Percentiles rank a stretch among this genome's conserved stretches.
These are phyloP conservation scores for Phengaris alcon DNA, from an alignment of 2,888 invertebrate genomes.

Conservation along the genomic window DNA sequence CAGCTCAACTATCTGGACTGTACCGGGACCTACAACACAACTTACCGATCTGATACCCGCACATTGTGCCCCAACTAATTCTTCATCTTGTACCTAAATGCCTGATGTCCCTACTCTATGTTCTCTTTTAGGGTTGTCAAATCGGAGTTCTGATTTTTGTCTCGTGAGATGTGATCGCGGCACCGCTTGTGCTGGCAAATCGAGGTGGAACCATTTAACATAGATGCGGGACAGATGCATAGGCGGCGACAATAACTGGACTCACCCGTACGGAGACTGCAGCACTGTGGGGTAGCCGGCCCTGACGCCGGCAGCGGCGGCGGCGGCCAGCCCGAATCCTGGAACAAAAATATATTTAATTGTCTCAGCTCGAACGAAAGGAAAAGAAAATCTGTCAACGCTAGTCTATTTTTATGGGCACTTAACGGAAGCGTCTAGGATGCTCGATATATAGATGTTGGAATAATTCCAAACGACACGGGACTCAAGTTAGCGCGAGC, in stretches of 20 bases:
- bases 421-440: slow-evolving; percentile 72
- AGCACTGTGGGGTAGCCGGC: slow-evolving; percentile 88
- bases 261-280: slow-evolving; percentile 92
- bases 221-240: slow-evolving; percentile 60
- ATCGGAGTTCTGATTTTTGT: slow-evolving; percentile 69
- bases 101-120: slow-evolving; percentile 18
- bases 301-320: slow-evolving; percentile 84
- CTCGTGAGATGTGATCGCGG: slow-evolving; percentile 77
- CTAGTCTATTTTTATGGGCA: slow-evolving; percentile 64
- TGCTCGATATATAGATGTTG: slow-evolving; percentile 62
- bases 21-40: slow-evolving; percentile 41
- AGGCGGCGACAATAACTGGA: slow-evolving; percentile 46
- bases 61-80: slow-evolving; percentile 12
- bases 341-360: slow-evolving; percentile 50
- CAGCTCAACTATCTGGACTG: slow-evolving; percentile 61
- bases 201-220: slow-evolving; percentile 77
- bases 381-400: slow-evolving; percentile 52
- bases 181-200: slow-evolving; percentile 76
- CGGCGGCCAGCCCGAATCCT: slow-evolving; percentile 71
- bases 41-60: slow-evolving; percentile 39
- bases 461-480: slow-evolving; percentile 75
- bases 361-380: not conserved
- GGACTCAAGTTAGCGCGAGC: slow-evolving; percentile 72
- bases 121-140: slow-evolving; percentile 25
- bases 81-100: not conserved